Evolutionary conservation across 2,797 vertebrate genomes (phyloP).

Genomic region (Channallabes apus): DNA sequence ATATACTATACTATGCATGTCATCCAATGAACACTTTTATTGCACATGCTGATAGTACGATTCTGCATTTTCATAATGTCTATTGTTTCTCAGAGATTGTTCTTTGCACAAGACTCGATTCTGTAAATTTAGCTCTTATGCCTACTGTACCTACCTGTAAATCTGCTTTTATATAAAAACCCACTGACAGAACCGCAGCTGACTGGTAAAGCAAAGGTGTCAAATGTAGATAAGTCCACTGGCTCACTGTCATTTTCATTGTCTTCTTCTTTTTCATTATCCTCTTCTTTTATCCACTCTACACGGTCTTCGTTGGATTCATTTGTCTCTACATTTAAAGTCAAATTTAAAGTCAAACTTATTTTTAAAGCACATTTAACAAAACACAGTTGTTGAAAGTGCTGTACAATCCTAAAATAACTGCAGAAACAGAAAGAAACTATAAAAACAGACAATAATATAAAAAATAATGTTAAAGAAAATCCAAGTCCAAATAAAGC

Average conservation of each 20-base stretch:
- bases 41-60: too few relatives aligned
- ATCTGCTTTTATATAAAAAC: conserved; percentile 28
- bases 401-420: too few relatives aligned
- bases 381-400: too few relatives aligned
- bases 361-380: too few relatives aligned
- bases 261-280: background rate
- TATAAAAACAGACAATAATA: too few relatives aligned
- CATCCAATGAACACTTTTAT: too few relatives aligned
- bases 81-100: background rate
- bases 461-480: too few relatives aligned
- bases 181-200: conserved; percentile 33
- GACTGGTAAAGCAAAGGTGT: conserved; percentile 33
- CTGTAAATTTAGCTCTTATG: too few relatives aligned
- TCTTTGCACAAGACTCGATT: background rate
- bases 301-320: background rate
- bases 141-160: conserved; percentile 33
- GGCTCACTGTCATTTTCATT: background rate
- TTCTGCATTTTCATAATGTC: background rate
- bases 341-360: too few relatives aligned
- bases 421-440: too few relatives aligned
- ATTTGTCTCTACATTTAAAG: background rate
- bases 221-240: conserved; percentile 19
- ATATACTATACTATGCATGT: too few relatives aligned
- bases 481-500: too few relatives aligned
- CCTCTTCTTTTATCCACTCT: background rate